phyloP scores from a whole-genome alignment of 2,797 vertebrate genomes.

The Triplophysa bombifrons region DNA sequence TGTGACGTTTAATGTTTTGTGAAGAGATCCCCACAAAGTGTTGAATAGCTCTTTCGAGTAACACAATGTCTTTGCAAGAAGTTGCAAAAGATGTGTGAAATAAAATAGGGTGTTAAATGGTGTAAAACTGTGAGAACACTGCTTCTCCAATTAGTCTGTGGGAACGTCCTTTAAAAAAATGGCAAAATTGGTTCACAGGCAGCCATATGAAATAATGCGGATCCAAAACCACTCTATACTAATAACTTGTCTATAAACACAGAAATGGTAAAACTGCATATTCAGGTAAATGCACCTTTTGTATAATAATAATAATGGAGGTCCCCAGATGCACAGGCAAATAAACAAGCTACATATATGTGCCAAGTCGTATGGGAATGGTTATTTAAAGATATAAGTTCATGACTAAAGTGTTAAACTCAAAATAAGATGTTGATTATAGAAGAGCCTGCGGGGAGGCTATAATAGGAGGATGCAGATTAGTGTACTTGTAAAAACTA shows the following conservation, averaged over 20 bases:
- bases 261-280: slow-evolving; percentile 16
- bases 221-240: background rate
- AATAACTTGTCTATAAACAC: slow-evolving; percentile 27
- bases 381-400: slow-evolving; percentile 49
- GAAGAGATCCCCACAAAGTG: slow-evolving; percentile 33
- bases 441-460: background rate
- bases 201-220: slow-evolving; percentile 9
- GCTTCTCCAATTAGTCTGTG: slow-evolving; percentile 3
- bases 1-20: slow-evolving; percentile 26
- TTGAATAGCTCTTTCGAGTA: slow-evolving; percentile 4
- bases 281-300: background rate
- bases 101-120: slow-evolving; percentile 4
- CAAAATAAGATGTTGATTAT: slow-evolving; percentile 8
- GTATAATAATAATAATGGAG: background rate
- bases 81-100: slow-evolving; percentile 1
- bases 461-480: slow-evolving; percentile 23
- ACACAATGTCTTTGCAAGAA: slow-evolving; percentile 25
- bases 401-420: slow-evolving; percentile 36
- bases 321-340: background rate
- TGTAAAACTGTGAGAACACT: background rate
- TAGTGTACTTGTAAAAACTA: slow-evolving; percentile 32
- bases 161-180: slow-evolving; percentile 1
- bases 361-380: slow-evolving; percentile 1
- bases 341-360: background rate
- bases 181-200: slow-evolving; percentile 7